Conservation (phyloP, 2,888 invertebrate species). For the Prenolepis imparis region DNA sequence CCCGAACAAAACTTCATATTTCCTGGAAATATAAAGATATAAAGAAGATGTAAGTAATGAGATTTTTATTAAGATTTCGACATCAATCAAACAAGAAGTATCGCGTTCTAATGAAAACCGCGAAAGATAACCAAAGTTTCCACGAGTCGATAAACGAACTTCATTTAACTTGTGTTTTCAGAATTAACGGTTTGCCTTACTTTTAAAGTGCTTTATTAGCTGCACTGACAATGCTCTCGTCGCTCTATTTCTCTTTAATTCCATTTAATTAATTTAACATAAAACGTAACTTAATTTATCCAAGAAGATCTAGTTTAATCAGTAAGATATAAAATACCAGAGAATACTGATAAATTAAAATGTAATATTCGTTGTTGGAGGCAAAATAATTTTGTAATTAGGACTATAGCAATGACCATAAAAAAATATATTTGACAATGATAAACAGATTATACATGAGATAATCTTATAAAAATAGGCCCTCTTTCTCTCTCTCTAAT, state of each 20-base stretch:
- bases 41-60: constrained; percentile 15
- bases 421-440: not conserved
- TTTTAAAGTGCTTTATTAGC: constrained; percentile 46
- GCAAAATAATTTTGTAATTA: not conserved
- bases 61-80: constrained; percentile 44
- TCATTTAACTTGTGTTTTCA: constrained; percentile 41
- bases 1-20: not conserved
- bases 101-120: constrained; percentile 42
- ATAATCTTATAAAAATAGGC: not conserved
- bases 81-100: constrained; percentile 45
- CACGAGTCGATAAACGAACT: constrained; percentile 46
- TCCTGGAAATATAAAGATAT: not conserved
- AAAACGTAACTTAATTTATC: constrained; percentile 31
- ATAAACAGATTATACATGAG: not conserved
- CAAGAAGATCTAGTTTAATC: not conserved
- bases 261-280: constrained; percentile 45
- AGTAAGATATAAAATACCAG: not conserved
- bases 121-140: constrained; percentile 37
- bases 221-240: constrained; percentile 20
- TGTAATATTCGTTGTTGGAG: not conserved
- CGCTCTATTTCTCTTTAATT: constrained; percentile 30
- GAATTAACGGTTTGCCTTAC: constrained; percentile 45
- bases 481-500: not conserved
- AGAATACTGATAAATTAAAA: not conserved
- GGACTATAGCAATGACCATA: not conserved